Evolutionary conservation across 2,888 invertebrate genomes (phyloP).

Genomic region (Ectemnius cavifrons): DNA sequence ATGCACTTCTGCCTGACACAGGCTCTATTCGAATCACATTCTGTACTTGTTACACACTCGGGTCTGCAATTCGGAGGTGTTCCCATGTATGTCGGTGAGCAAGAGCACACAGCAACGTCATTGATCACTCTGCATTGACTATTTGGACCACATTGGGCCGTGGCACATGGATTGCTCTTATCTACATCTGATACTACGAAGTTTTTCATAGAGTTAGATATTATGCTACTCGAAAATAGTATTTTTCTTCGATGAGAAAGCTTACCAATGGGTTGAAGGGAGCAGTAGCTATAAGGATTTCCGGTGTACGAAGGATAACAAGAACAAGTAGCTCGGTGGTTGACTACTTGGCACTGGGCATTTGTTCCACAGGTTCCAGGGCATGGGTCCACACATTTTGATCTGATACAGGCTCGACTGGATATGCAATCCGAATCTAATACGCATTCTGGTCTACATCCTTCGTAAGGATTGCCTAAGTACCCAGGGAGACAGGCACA

Average conservation of each 20-base stretch:
- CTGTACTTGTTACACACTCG: slow-evolving; percentile 77
- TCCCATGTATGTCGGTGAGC: slow-evolving; percentile 76
- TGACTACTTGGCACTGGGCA: slow-evolving; percentile 71
- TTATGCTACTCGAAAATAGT: no score
- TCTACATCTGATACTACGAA: slow-evolving; percentile 30
- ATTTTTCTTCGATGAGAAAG: neutral
- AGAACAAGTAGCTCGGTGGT: slow-evolving; percentile 79
- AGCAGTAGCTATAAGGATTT: slow-evolving; percentile 89
- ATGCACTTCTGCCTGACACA: slow-evolving; percentile 80
- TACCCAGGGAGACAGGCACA: slow-evolving; percentile 80
- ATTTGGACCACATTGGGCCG: slow-evolving; percentile 83
- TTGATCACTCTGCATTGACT: slow-evolving; percentile 83
- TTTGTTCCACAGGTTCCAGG: neutral
- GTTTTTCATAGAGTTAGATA: no score
- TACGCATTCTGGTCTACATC: slow-evolving; percentile 81
- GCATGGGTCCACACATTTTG: neutral
- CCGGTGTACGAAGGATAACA: slow-evolving; percentile 79
- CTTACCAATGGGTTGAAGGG: slow-evolving; percentile 72
- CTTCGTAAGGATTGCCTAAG: slow-evolving; percentile 81
- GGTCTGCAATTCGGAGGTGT: slow-evolving; percentile 78
- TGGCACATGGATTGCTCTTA: slow-evolving; percentile 48
- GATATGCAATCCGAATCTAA: slow-evolving; percentile 81
- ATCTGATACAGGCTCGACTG: neutral
- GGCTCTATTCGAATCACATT: slow-evolving; percentile 77
- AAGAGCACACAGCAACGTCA: slow-evolving; percentile 81